Evolutionary conservation across 2,113 vertebrate species (phyloP).

Genomic region (Urocynchramus pylzowi): DNA sequence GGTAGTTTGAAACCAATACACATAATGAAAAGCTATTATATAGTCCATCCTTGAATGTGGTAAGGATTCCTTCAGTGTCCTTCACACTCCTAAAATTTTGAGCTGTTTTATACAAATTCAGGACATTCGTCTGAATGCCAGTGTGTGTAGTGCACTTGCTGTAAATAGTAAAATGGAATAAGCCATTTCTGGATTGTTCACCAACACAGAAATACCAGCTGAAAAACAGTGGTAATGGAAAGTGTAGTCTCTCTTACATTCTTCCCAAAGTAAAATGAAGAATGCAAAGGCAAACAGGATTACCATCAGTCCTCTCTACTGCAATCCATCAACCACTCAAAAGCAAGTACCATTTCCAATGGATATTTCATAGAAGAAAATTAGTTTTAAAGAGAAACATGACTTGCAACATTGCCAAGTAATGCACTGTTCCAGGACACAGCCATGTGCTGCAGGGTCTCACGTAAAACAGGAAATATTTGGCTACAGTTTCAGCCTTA

Average conservation of each 20-base stretch:
- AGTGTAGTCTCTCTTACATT: background rate
- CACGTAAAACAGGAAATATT: conserved; percentile 38
- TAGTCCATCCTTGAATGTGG: background rate
- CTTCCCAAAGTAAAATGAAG: background rate
- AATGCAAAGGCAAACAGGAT: background rate
- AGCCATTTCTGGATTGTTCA: background rate
- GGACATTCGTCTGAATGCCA: background rate
- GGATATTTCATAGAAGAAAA: background rate
- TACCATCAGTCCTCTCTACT: background rate
- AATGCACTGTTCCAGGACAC: background rate
- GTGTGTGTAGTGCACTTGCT: background rate
- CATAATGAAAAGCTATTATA: background rate
- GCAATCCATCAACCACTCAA: background rate
- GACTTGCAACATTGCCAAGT: conserved; percentile 14
- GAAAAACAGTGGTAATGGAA: background rate
- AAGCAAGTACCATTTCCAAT: background rate
- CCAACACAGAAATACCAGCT: background rate
- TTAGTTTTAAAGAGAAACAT: conserved; percentile 3
- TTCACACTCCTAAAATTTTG: background rate
- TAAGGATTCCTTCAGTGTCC: background rate
- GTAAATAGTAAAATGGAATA: background rate
- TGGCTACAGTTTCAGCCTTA: conserved; percentile 24
- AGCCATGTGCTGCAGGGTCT: background rate
- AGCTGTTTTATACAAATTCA: background rate
- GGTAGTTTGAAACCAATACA: background rate